A percentile compares a stretch with the other conserved stretches of the same genome.
These are phyloP conservation scores for Agrilus planipennis DNA, from an alignment of 1,140 invertebrate genomes.

Conservation along the genomic window DNA sequence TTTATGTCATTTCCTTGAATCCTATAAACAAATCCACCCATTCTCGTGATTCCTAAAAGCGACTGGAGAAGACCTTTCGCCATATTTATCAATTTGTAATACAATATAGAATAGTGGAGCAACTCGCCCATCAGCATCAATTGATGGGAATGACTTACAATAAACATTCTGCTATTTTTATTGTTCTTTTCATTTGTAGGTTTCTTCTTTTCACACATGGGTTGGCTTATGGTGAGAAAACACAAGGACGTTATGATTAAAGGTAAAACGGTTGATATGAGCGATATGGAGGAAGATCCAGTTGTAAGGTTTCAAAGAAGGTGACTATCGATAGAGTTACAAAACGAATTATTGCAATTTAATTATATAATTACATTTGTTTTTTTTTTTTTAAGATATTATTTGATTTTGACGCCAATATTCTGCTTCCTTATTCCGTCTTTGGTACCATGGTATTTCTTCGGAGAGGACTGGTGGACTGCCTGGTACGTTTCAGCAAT, in stretches of 20 bases:
- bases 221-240: conserved; percentile 79
- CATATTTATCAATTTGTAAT: too few species aligned
- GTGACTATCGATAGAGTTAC: too few species aligned
- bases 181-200: conserved; percentile 28
- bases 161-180: too few species aligned
- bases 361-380: too few species aligned
- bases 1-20: too few species aligned
- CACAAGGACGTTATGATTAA: conserved; percentile 74
- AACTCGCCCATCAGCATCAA: too few species aligned
- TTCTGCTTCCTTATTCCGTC: conserved; percentile 64
- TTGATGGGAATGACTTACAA: too few species aligned
- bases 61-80: too few species aligned
- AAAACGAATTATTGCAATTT: too few species aligned
- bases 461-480: conserved; percentile 39
- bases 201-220: conserved; percentile 91
- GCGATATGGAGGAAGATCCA: conserved; percentile 61
- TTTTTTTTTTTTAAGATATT: conserved; percentile 45
- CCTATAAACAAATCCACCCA: too few species aligned
- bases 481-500: conserved; percentile 43
- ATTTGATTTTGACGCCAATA: conserved; percentile 51
- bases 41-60: too few species aligned
- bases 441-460: conserved; percentile 45
- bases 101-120: too few species aligned
- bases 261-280: conserved; percentile 68
- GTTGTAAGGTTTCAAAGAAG: conserved; percentile 53